Evolutionary conservation across 2,797 vertebrate genomes (phyloP).

Genomic region (Dermochelys coriacea): DNA sequence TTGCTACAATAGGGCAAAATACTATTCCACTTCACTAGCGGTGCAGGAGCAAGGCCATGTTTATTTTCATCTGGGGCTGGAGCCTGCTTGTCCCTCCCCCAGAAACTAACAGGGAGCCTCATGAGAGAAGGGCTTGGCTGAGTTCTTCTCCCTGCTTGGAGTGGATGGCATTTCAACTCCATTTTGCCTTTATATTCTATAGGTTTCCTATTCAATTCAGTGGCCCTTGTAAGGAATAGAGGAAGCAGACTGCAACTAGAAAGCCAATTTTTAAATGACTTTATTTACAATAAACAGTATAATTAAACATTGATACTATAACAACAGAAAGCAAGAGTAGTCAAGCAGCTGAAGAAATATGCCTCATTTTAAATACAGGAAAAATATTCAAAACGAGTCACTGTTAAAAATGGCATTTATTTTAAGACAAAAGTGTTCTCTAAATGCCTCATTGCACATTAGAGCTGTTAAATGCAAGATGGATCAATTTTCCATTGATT

Average conservation of each 20-base stretch:
- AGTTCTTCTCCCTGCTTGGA: background rate
- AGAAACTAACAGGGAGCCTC: background rate
- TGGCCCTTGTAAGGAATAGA: background rate
- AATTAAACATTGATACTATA: slow-evolving; percentile 41
- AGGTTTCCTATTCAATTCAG: background rate
- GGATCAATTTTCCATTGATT: background rate
- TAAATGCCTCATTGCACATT: background rate
- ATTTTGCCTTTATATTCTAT: background rate
- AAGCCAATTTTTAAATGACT: slow-evolving; percentile 45
- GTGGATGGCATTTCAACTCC: background rate
- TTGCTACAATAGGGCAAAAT: background rate
- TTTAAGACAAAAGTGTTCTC: background rate
- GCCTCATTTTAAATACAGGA: background rate
- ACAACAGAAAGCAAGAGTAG: slow-evolving; percentile 32
- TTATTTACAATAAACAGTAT: slow-evolving; percentile 54
- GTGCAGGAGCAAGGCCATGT: background rate
- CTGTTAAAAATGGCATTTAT: background rate
- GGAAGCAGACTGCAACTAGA: background rate
- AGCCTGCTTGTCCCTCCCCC: too few species aligned
- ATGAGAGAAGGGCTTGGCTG: background rate
- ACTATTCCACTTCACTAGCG: background rate
- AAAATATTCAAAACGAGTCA: background rate
- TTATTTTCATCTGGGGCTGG: background rate
- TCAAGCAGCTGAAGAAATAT: background rate
- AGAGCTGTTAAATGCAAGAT: background rate